Percentiles rank a stretch among this genome's conserved stretches.
phyloP scores from a whole-genome alignment of 1,140 invertebrate genomes.

The Drosophila neocordata region DNA sequence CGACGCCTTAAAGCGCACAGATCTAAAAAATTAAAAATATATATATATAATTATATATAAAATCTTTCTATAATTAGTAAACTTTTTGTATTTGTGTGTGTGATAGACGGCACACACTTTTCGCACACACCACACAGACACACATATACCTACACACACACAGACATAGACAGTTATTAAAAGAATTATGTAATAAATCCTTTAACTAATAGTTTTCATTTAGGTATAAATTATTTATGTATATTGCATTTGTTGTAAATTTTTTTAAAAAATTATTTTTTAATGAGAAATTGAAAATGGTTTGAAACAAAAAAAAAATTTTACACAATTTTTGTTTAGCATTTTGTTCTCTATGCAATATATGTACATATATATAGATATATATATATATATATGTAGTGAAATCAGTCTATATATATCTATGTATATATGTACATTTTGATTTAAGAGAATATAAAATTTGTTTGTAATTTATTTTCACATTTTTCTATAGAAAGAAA shows the following conservation, averaged over 20 bases:
- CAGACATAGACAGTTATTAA: conserved; percentile 4
- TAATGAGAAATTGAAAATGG: conserved; percentile 42
- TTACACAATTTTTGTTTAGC: conserved; percentile 48
- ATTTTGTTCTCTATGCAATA: conserved; percentile 41
- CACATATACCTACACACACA: conserved; percentile 25
- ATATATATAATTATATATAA: too few species aligned
- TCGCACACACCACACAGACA: conserved; percentile 10
- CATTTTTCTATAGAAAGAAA: conserved; percentile 41
- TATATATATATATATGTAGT: conserved; percentile 16
- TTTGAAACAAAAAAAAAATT: conserved; percentile 22
- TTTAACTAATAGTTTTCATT: conserved; percentile 22
- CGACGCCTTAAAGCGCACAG: not conserved
- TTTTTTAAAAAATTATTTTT: not conserved
- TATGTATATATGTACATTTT: conserved; percentile 19
- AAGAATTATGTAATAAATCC: conserved; percentile 22
- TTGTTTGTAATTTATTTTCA: conserved; percentile 48
- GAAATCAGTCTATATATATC: conserved; percentile 21
- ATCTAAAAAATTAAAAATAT: not conserved
- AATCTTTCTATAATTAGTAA: conserved; percentile 15
- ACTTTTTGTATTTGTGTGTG: conserved; percentile 54
- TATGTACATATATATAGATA: not conserved
- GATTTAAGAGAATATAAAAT: conserved; percentile 38
- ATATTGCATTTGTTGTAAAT: conserved; percentile 60
- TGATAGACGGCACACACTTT: conserved; percentile 44
- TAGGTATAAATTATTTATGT: conserved; percentile 17